Evolutionary conservation across 2,888 invertebrate species (phyloP), one percentile per base, ranked within the genome.

Genomic region (Lasioglossum zephyrum): DNA sequence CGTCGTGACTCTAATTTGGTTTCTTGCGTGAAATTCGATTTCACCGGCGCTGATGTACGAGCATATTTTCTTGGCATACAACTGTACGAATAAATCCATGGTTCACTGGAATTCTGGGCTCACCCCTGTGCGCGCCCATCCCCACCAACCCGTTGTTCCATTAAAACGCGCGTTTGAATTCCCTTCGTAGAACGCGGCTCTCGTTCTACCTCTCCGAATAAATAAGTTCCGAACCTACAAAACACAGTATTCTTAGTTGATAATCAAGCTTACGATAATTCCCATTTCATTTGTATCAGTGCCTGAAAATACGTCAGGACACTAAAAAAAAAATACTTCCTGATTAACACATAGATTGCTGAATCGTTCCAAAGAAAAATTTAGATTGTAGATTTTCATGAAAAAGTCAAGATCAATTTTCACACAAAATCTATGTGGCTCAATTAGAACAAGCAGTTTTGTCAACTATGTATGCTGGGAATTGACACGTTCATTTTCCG

Each of bases 1-100:
- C 66, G 70, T 57, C 76, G 69, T 44, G 75, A 76, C 82, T 77
- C 84, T 87, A 85, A 85, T 87, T 87, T 77, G 87, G 78, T 85
- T 88, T 85, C 82, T 81, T 76, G 63, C 36, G 76, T 39, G 60
- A 76, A 83, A 81, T 81, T 85, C 83, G 77, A 84, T 87, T 78
- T 78, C 77, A 49, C 57, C 72, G 72, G 74, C 53, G 47, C 22
- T 84, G 82, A 87, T 86, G 49, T 81, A 83, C 72, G 77, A 66
- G 77, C 82, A 83, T 80, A 86, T 76, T 79, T 79, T 73, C 81
- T 81, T 86, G 78, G 83, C 83, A 81, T 73, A 79, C 73, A 70
- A 83, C 75, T 78, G 53, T 79, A 83, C 70, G 79, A 83, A 86
- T 87, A 87, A 87, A 86, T 53, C 75, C 22, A 26, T 47, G 66